phyloP scores from a whole-genome alignment of 2,113 vertebrate species.

The Hemibagrus wyckioides region DNA sequence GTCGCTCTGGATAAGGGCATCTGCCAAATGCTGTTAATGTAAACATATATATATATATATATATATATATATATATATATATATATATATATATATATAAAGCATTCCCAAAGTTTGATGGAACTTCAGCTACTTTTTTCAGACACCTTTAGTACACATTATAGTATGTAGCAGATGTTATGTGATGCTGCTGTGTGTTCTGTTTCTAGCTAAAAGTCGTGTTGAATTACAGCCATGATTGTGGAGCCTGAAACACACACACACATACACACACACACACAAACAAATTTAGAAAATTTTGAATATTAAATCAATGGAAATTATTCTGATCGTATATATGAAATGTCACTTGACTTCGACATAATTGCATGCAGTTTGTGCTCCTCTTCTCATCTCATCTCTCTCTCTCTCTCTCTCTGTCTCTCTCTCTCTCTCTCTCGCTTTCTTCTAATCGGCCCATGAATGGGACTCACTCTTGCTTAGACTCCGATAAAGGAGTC shows the following conservation, averaged over 20 bases:
- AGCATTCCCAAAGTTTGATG: neutral
- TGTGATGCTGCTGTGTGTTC: neutral
- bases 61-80: neutral
- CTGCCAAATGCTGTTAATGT: too few species aligned
- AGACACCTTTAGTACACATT: neutral
- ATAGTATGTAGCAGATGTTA: neutral
- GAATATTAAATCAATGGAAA: neutral
- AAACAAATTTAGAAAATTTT: neutral
- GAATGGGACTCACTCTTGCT: slow-evolving; percentile 43
- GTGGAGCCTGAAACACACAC: neutral
- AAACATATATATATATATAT: too few species aligned
- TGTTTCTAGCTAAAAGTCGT: neutral
- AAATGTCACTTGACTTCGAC: neutral
- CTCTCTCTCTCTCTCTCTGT: neutral
- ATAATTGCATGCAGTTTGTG: neutral
- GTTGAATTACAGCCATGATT: neutral
- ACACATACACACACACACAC: neutral
- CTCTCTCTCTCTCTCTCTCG: neutral
- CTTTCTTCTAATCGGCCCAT: slow-evolving; percentile 41
- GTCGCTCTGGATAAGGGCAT: too few species aligned
- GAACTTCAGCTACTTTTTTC: neutral
- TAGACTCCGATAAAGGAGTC: slow-evolving; percentile 47
- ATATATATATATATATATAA: neutral
- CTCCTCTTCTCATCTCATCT: neutral
- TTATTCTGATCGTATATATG: neutral